A percentile compares a stretch with the other conserved stretches of the same genome.
Conservation (phyloP, 2,888 invertebrate genomes). For the Erebia aethiops region DNA sequence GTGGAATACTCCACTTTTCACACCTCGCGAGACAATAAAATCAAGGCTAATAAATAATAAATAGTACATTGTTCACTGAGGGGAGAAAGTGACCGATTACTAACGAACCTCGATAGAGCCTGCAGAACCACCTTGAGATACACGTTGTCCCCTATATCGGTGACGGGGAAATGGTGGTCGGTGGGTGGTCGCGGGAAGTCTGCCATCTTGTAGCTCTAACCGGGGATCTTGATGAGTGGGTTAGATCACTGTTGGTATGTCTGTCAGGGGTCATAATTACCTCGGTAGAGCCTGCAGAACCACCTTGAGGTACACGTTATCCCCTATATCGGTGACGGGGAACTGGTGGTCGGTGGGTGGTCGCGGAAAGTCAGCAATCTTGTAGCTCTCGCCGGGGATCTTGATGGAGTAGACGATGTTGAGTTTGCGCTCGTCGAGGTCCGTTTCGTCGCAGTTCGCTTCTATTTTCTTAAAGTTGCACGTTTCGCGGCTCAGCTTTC, state of each 20-base stretch:
- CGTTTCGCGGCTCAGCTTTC: slow-evolving; percentile 76
- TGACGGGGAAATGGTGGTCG: slow-evolving; percentile 88
- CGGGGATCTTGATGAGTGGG: too few species aligned
- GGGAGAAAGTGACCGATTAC: too few species aligned
- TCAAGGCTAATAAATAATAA: too few species aligned
- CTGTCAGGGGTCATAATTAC: slow-evolving; percentile 42
- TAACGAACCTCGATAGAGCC: slow-evolving; percentile 89
- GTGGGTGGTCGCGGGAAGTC: slow-evolving; percentile 83
- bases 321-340: slow-evolving; percentile 87
- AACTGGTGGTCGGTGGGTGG: slow-evolving; percentile 87
- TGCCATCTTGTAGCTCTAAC: slow-evolving; percentile 51
- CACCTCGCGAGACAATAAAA: too few species aligned
- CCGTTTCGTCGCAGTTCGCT: slow-evolving; percentile 68
- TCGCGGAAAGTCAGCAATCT: slow-evolving; percentile 78
- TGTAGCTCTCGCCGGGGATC: slow-evolving; percentile 85
- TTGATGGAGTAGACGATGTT: slow-evolving; percentile 87
- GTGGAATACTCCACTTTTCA: too few species aligned
- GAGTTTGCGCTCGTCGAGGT: slow-evolving; percentile 65
- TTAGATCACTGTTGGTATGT: too few species aligned
- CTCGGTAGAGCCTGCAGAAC: slow-evolving; percentile 79
- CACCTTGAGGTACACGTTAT: slow-evolving; percentile 84
- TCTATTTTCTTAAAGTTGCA: slow-evolving; percentile 79
- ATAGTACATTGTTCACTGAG: too few species aligned
- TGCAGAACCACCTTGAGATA: slow-evolving; percentile 84
- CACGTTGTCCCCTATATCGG: slow-evolving; percentile 85